phyloP scores from a whole-genome alignment of 2,113 vertebrate species.

The Phocoena phocoena region DNA sequence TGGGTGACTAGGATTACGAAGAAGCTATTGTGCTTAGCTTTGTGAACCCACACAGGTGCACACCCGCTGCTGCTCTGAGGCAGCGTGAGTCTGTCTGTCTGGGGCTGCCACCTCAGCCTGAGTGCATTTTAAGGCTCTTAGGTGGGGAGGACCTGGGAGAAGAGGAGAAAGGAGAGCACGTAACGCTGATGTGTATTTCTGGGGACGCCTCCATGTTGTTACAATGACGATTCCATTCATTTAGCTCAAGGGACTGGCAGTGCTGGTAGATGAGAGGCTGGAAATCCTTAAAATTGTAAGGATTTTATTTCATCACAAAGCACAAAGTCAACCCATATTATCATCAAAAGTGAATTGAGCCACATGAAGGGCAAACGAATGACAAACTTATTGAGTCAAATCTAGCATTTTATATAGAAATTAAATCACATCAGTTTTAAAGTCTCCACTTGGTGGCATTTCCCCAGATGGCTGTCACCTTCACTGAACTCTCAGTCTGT shows the following conservation, averaged over 20 bases:
- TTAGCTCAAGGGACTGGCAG: background rate
- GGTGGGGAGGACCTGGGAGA: background rate
- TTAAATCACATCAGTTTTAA: background rate
- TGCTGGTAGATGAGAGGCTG: background rate
- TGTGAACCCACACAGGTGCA: background rate
- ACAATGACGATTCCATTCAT: background rate
- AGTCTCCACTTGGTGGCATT: background rate
- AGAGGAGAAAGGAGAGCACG: background rate
- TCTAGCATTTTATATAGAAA: background rate
- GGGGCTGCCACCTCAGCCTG: background rate
- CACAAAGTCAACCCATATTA: background rate
- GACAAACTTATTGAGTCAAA: background rate
- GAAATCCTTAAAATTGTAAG: background rate
- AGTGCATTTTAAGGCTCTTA: background rate
- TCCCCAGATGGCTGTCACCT: background rate
- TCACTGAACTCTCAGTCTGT: background rate
- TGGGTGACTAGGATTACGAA: background rate
- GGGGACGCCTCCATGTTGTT: background rate
- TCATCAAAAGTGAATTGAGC: background rate
- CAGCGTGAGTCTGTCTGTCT: background rate
- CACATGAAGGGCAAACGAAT: background rate
- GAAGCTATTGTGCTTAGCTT: background rate
- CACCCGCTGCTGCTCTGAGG: background rate
- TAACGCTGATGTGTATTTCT: background rate
- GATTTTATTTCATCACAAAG: background rate